Evolutionary conservation across 2,888 invertebrate species (phyloP).

Genomic region (Sturmia bella): DNA sequence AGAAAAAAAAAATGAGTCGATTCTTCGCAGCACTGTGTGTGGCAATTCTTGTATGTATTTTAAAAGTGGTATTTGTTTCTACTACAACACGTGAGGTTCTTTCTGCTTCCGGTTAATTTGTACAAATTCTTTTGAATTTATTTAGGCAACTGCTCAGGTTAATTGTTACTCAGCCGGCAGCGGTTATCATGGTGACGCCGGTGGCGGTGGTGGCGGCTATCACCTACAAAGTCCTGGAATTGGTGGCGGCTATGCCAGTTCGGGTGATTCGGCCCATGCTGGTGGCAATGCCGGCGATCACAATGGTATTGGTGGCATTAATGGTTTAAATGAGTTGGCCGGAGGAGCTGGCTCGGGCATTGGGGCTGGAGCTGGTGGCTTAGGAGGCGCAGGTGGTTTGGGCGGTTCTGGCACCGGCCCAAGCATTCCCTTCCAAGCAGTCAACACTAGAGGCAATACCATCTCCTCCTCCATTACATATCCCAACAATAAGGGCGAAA

Average conservation of each 20-base stretch:
- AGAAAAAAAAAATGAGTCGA: conserved; percentile 76
- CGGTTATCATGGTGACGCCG: conserved; percentile 56
- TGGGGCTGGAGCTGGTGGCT: conserved; percentile 71
- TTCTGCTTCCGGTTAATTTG: conserved; percentile 20
- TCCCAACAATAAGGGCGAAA: conserved; percentile 81
- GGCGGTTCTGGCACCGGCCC: conserved; percentile 72
- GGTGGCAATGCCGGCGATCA: not conserved
- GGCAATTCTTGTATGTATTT: conserved; percentile 79
- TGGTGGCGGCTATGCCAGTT: conserved; percentile 16
- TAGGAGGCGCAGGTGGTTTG: conserved; percentile 10
- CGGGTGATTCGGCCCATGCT: conserved; percentile 26
- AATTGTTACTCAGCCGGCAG: conserved; percentile 54
- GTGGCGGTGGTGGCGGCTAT: conserved; percentile 63
- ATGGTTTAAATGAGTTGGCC: no score
- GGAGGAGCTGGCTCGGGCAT: no score
- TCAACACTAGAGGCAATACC: conserved; percentile 77
- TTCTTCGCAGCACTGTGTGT: conserved; percentile 77
- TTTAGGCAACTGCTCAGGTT: conserved; percentile 70
- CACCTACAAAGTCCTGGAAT: conserved; percentile 32
- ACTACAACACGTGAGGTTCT: no score
- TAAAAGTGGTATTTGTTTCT: not conserved
- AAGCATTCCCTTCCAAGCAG: conserved; percentile 77
- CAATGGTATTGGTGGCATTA: conserved; percentile 35
- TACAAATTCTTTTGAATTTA: conserved; percentile 12
- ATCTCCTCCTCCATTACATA: conserved; percentile 78